Evolutionary conservation across 2,888 invertebrate genomes (phyloP), one percentile per base, ranked within the genome.

Genomic region (Leptinotarsa tumamoca): DNA sequence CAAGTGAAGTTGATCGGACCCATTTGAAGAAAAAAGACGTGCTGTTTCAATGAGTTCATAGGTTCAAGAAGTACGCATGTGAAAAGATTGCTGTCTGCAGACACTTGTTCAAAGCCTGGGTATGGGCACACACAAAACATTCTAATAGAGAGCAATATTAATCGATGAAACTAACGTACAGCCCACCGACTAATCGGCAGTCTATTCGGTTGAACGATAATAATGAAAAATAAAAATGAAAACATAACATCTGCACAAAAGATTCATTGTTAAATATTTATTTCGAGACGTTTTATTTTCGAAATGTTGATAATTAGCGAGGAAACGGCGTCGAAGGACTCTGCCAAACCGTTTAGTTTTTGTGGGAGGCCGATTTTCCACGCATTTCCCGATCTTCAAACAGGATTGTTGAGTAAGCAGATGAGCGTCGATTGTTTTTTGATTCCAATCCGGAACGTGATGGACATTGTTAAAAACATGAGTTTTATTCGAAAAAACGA

Each of bases 201-300:
- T 33, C 27, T 33, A 63, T n/a, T 43, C 43, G 18, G 4, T 7
- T 33, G 10, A 17, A 43, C 33, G 63, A 18, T 33, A 43, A 33
- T 63, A 43, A 43, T 63, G 63, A 63, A 63, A 63, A 63, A 63
- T 63, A n/a, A n/a, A 33, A 27, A 63, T 63, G 33, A 63, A 63
- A 63, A 63, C 63, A 63, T 17, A 33, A 63, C 27, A 63, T 33
- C 33, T 10, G 33, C 63, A 63, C 63, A 63, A 63, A 63, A 63
- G 63, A 63, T 43, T 43, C 63, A 33, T 63, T 63, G 33, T 63
- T 63, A 63, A 63, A 63, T 63, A 63, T 63, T 63, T 63, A 63
- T 63, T 43, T 43, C 21, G 63, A 21, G 63, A 63, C 4, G 63
- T 63, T 63, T 63, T 63, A 63, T 63, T 63, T 63, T 63, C n/a